A percentile compares a stretch with the other conserved stretches of the same genome.
Evolutionary conservation across 2,113 vertebrate species (phyloP).

Genomic region (Macquaria australasica): DNA sequence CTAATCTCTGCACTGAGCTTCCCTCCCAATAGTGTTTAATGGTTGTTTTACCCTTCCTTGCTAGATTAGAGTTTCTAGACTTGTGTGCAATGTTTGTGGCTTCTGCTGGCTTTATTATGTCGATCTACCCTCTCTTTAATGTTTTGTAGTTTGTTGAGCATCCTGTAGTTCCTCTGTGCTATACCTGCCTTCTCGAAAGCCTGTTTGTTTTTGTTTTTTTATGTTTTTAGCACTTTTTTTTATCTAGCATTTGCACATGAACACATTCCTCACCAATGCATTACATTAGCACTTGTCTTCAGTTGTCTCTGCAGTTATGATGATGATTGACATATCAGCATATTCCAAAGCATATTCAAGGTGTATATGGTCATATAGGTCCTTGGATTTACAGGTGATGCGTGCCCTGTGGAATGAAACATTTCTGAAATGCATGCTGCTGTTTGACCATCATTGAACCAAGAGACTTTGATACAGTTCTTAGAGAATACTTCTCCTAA

Average conservation of each 20-base stretch:
- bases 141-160: neutral
- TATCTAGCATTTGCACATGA: neutral
- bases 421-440: neutral
- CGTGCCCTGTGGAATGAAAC: neutral
- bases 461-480: neutral
- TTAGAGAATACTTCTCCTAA: neutral
- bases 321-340: neutral
- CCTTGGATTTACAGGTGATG: neutral
- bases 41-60: conserved; percentile 13
- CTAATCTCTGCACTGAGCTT: conserved; percentile 2
- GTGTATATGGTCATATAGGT: neutral
- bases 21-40: neutral
- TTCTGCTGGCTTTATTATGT: conserved; percentile 41
- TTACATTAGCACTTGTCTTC: neutral
- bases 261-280: neutral
- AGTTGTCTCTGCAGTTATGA: neutral
- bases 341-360: neutral
- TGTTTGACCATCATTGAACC: neutral
- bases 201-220: neutral
- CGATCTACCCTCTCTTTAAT: neutral
- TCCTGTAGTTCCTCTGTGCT: conserved; percentile 2
- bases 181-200: neutral
- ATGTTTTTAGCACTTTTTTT: neutral
- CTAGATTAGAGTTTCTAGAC: neutral
- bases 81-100: conserved; percentile 11